Percentiles rank a stretch among this genome's conserved stretches.
phyloP scores from a whole-genome alignment of 2,888 invertebrate genomes.

The Nomada goodeniana region DNA sequence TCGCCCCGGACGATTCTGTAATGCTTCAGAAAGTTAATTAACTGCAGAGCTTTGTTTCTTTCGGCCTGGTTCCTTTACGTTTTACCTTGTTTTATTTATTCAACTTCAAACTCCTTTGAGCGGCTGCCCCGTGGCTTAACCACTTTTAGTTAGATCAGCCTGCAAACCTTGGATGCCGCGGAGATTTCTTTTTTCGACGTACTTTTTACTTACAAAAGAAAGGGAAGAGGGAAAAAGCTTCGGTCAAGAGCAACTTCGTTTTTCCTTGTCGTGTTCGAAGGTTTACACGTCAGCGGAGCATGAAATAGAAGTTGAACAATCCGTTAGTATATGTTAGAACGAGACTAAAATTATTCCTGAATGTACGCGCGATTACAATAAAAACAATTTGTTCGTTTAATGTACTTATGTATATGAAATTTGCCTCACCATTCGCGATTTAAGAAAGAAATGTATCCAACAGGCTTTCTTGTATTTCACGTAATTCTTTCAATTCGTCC shows the following conservation, averaged over 20 bases:
- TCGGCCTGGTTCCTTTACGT: conserved; percentile 20
- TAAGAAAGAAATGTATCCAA: no score
- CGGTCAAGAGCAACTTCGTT: conserved; percentile 1
- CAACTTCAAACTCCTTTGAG: conserved; percentile 39
- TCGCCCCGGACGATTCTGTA: background rate
- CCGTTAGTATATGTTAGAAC: background rate
- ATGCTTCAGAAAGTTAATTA: conserved; percentile 43
- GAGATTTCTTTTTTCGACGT: conserved; percentile 39
- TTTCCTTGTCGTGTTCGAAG: background rate
- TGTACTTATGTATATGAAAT: background rate
- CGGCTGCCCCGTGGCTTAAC: conserved; percentile 21
- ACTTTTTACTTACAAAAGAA: background rate
- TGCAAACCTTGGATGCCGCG: conserved; percentile 27
- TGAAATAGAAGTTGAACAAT: background rate
- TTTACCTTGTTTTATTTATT: conserved; percentile 37
- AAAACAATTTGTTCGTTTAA: background rate
- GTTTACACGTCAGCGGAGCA: background rate
- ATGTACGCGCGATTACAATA: no score
- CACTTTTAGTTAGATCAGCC: conserved; percentile 39
- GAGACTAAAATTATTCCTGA: background rate
- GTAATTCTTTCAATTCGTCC: no score
- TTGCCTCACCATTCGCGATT: background rate
- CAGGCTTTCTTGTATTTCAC: no score
- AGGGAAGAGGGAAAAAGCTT: background rate
- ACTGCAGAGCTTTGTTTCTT: conserved; percentile 33